Evolutionary conservation across 2,797 vertebrate genomes (phyloP), one percentile per base, ranked within the genome.

Genomic region (Rhinogobio ventralis): DNA sequence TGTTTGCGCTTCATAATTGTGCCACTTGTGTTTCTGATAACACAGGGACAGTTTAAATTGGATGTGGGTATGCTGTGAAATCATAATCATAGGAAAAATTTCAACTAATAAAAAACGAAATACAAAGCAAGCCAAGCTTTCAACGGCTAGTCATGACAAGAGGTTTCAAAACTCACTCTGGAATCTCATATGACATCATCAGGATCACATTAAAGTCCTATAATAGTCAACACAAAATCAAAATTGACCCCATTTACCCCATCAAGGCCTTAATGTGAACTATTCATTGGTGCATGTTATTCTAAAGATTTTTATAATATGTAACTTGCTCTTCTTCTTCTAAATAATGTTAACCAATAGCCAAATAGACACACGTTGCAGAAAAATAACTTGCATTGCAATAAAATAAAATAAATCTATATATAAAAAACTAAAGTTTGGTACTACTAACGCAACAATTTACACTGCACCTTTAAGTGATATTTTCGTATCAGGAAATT

Each of bases 21-120:
- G 42, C 45, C 81, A 75, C 81, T 75, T 75, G 57, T 33, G 45
- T 82, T 9, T 82, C 42, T 82, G 71, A 75, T 39, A 49, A 82
- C 57, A 33, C 30, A 51, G 15, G 11, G 9, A 20, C 8, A 2
- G 5, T 64, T 23, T 39, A 75, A 66, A 82, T 15, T 53, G 71
- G n/a, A 83, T 68, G 62, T 30, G 60, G 72, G 45, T 39, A 67
- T 57, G 60, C 60, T 28, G 28, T 49, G 57, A 74, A 82, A 82
- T 82, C 45, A 20, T 75, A 66, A 66, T 77, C 10, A 28, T 15
- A 55, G 3, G 36, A 28, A 30, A 45, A 81, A 53, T 39, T 39
- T 4, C 0, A 25, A 14, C n/a, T 14, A 60, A 64, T 17, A 73
- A 51, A 7, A 36, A 39, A 25, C 7, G 0, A 19, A 23, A 60